Evolutionary conservation across 2,113 vertebrate genomes (phyloP).

Genomic region (Melanerpes aurifrons): DNA sequence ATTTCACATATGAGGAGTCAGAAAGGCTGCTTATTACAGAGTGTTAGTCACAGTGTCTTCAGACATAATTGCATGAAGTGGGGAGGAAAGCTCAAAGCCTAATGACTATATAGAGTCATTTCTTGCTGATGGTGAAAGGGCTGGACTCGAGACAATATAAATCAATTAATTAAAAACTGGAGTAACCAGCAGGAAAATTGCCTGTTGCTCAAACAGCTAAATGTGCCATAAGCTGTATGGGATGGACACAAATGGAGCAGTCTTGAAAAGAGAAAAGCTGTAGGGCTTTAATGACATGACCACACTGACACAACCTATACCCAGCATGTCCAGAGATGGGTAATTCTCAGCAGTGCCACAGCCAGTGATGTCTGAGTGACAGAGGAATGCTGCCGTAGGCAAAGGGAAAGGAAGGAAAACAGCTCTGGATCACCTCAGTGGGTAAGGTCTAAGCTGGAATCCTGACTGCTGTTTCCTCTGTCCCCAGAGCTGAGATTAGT

Average conservation of each 20-base stretch:
- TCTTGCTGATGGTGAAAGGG: background rate
- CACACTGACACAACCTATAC: background rate
- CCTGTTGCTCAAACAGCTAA: background rate
- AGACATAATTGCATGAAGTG: background rate
- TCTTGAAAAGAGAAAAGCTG: background rate
- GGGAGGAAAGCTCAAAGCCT: background rate
- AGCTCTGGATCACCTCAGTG: background rate
- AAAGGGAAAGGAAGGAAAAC: background rate
- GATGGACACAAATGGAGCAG: background rate
- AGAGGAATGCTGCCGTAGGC: background rate
- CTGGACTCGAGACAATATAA: background rate
- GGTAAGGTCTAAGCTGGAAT: background rate
- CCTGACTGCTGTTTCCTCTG: fast-evolving
- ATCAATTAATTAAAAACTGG: background rate
- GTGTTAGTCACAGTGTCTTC: background rate
- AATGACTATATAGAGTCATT: background rate
- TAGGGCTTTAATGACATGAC: background rate
- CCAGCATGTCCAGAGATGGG: background rate
- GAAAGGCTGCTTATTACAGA: background rate
- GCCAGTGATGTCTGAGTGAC: background rate
- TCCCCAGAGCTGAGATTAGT: background rate
- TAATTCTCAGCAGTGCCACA: background rate
- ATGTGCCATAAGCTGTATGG: background rate
- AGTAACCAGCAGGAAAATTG: background rate
- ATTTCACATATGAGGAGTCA: background rate